phyloP scores from a whole-genome alignment of 1,140 invertebrate genomes.

The Chionoecetes opilio region DNA sequence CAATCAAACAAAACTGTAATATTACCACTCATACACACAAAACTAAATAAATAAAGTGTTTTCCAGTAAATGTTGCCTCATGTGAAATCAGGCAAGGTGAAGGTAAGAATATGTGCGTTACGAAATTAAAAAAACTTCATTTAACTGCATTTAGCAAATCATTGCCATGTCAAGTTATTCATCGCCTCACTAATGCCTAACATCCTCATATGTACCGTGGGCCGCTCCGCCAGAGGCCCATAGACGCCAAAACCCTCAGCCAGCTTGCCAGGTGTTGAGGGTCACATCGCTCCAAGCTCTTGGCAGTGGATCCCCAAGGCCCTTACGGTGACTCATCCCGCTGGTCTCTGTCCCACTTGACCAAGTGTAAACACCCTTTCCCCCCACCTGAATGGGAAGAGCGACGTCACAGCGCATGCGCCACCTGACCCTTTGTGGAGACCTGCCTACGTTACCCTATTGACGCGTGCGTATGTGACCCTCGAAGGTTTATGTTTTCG shows the following conservation, averaged over 20 bases:
- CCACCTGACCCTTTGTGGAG: background rate
- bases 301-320: background rate
- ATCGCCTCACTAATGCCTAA: too few species aligned
- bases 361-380: background rate
- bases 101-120: too few species aligned
- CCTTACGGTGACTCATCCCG: conserved; percentile 10
- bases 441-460: conserved; percentile 6
- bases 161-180: too few species aligned
- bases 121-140: too few species aligned
- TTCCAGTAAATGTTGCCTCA: too few species aligned
- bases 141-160: too few species aligned
- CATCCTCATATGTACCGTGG: too few species aligned
- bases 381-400: background rate
- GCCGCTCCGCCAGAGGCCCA: background rate
- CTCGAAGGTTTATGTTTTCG: background rate
- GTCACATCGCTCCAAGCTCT: background rate
- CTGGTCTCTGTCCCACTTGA: conserved; percentile 25
- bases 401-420: background rate
- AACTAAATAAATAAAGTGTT: too few species aligned
- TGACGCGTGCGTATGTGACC: background rate
- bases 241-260: background rate
- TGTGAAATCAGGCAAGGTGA: too few species aligned
- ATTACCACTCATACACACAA: too few species aligned
- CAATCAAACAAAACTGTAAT: too few species aligned
- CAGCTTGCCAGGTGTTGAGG: background rate